Conservation (phyloP, 2,797 vertebrate genomes). For the Rallus crepitans region DNA sequence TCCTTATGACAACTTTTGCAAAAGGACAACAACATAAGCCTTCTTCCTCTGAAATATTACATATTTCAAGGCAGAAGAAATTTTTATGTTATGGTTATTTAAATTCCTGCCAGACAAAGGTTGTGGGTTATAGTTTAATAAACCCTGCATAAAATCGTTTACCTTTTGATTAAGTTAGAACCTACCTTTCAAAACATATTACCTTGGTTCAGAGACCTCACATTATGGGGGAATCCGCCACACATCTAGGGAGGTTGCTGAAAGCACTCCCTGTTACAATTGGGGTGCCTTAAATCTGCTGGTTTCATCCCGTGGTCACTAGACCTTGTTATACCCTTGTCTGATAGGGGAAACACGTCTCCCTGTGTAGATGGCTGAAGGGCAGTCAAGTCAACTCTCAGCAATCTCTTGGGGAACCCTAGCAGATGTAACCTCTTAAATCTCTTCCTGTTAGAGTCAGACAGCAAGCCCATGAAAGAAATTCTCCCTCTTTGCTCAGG, state of each 20-base stretch:
- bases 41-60: not conserved
- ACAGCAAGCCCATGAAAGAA: constrained; percentile 50
- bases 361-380: constrained; percentile 3
- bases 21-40: not conserved
- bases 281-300: not conserved
- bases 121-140: not conserved
- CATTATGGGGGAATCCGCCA: not conserved
- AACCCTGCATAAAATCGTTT: not conserved
- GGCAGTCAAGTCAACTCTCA: constrained; percentile 24
- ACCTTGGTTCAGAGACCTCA: not conserved
- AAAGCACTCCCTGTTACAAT: not conserved
- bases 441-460: constrained; percentile 64
- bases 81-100: not conserved
- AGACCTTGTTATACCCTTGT: not conserved
- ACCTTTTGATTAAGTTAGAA: not conserved
- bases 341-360: constrained; percentile 3
- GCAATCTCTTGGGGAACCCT: constrained; percentile 20
- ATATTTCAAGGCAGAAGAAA: not conserved
- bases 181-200: not conserved
- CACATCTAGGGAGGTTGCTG: accelerated
- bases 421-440: constrained; percentile 71
- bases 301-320: not conserved
- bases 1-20: not conserved
- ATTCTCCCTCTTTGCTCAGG: constrained; percentile 54
- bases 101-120: not conserved